These are phyloP conservation scores for Phylloscopus trochiloides DNA, from an alignment of 2,113 vertebrate genomes.

Conservation along the genomic window DNA sequence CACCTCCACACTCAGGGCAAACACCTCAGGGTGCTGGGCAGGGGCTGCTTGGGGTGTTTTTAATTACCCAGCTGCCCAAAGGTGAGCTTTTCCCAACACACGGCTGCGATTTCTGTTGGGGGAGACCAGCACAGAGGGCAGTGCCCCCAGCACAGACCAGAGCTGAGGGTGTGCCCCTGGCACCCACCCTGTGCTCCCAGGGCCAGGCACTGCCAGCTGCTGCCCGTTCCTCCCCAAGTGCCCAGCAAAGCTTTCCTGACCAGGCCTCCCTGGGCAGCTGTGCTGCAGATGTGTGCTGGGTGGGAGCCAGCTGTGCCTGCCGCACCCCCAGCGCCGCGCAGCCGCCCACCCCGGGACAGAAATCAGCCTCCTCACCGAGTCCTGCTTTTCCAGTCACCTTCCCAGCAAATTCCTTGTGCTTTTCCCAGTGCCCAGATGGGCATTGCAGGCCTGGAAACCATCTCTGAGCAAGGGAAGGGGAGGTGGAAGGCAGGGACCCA, in stretches of 20 bases:
- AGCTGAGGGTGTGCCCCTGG: not conserved
- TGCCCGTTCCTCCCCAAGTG: not conserved
- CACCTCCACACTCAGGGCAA: not conserved
- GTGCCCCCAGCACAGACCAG: not conserved
- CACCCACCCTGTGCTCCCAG: not conserved
- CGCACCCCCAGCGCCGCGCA: not conserved
- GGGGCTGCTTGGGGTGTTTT: not conserved
- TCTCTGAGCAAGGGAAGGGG: not conserved
- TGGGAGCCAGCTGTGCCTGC: not conserved
- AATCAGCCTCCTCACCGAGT: not conserved
- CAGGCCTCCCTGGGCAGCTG: not conserved
- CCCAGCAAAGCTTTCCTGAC: not conserved
- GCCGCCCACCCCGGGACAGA: rapidly evolving
- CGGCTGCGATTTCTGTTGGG: not conserved
- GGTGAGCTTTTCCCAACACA: not conserved
- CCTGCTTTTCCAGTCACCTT: not conserved
- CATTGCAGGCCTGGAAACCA: not conserved
- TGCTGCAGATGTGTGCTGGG: not conserved
- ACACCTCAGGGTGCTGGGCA: not conserved
- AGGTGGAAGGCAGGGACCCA: not conserved
- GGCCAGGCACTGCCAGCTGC: not conserved
- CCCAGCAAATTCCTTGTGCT: not conserved
- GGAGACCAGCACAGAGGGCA: not conserved
- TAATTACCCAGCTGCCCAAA: not conserved
- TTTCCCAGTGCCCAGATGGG: not conserved